These are phyloP conservation scores for Drosophila suzukii DNA, from an alignment of 1,140 invertebrate genomes.

Conservation along the genomic window DNA sequence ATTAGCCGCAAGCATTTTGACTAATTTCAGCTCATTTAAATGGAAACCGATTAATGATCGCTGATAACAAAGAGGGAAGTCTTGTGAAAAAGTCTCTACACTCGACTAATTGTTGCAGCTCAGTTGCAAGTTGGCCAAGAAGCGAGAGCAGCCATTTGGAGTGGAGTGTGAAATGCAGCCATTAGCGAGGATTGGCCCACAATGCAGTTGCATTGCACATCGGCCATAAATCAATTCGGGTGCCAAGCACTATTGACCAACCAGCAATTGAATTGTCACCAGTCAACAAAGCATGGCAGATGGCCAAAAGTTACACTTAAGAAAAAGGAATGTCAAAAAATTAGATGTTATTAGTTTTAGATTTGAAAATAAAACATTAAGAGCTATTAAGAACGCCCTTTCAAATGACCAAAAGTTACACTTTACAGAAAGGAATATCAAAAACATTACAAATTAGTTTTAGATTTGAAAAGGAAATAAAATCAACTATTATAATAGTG, in stretches of 20 bases:
- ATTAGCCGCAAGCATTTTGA: constrained; percentile 56
- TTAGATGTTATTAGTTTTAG: background rate
- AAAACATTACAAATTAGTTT: background rate
- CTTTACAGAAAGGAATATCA: no score
- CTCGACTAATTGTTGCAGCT: constrained; percentile 23
- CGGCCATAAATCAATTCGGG: constrained; percentile 34
- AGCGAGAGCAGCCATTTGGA: constrained; percentile 17
- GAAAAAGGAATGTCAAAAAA: background rate
- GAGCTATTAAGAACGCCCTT: no score
- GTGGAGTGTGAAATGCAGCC: constrained; percentile 26
- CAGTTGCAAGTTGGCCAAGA: constrained; percentile 29
- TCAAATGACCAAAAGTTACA: no score
- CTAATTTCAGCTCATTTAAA: constrained; percentile 65
- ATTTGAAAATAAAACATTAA: no score
- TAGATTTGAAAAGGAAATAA: no score
- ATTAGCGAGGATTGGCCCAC: constrained; percentile 33
- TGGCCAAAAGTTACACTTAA: background rate
- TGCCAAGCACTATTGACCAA: constrained; percentile 2
- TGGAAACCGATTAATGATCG: constrained; percentile 51
- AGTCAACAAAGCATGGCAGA: constrained; percentile 3
- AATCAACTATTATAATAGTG: no score
- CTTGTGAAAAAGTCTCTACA: constrained; percentile 40
- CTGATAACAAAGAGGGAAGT: constrained; percentile 47
- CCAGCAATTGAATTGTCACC: constrained; percentile 39
- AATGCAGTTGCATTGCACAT: constrained; percentile 19